Conservation (phyloP, 2,888 invertebrate genomes). For the Tenthredo amoena region DNA sequence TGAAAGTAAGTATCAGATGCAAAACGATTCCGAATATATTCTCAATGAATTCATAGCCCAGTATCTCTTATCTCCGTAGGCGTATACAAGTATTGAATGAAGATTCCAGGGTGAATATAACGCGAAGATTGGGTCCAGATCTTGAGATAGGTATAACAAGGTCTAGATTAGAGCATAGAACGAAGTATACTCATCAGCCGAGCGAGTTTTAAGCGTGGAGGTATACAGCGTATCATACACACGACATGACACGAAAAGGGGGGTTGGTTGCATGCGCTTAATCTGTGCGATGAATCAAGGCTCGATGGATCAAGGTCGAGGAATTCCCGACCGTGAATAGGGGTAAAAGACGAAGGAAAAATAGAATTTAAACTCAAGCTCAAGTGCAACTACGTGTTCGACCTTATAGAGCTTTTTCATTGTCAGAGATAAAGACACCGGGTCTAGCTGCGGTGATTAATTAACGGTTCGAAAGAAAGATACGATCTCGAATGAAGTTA, state of each 20-base stretch:
- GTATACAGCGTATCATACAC: slow-evolving; percentile 7
- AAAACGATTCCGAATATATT: not conserved
- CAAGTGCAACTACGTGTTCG: slow-evolving; percentile 29
- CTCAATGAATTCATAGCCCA: not conserved
- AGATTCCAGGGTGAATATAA: not conserved
- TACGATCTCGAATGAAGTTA: not conserved
- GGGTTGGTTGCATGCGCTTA: slow-evolving; percentile 53
- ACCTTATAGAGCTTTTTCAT: not conserved
- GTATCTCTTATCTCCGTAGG: not conserved
- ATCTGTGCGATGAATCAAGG: slow-evolving; percentile 49
- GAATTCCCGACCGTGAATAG: slow-evolving; percentile 25
- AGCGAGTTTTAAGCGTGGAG: not conserved
- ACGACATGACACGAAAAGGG: slow-evolving; percentile 27
- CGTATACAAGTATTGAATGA: not conserved
- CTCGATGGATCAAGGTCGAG: slow-evolving; percentile 50
- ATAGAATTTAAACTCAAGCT: slow-evolving; percentile 4
- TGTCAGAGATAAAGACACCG: slow-evolving; percentile 6
- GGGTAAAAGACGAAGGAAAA: not conserved
- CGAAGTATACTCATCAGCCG: not conserved
- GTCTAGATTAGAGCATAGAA: slow-evolving; percentile 28
- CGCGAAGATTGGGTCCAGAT: not conserved
- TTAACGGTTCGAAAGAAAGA: not conserved
- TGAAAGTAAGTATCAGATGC: not conserved
- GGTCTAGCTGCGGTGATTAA: not conserved
- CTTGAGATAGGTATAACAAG: not conserved